Percentiles rank a stretch among this genome's conserved stretches.
These are phyloP conservation scores for Lasiurus cinereus DNA, from an alignment of 2,113 vertebrate species.

Conservation along the genomic window DNA sequence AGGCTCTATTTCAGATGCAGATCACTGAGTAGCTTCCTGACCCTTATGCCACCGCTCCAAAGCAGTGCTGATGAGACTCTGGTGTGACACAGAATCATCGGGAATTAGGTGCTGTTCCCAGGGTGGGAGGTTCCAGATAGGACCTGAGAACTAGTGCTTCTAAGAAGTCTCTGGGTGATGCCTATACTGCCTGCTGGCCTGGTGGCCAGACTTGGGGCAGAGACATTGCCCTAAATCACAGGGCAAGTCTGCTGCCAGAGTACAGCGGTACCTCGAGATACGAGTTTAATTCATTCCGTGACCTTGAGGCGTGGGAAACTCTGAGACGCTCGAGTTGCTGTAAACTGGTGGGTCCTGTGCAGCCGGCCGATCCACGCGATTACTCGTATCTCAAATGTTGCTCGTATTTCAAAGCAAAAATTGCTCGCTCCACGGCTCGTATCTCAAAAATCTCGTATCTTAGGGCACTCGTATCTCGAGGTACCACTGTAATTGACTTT, in stretches of 20 bases:
- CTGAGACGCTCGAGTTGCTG: too few relatives aligned
- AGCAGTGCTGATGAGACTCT: not conserved
- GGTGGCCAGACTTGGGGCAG: not conserved
- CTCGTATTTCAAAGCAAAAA: too few relatives aligned
- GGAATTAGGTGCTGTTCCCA: not conserved
- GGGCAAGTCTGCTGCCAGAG: not conserved
- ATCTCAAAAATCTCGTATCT: too few relatives aligned
- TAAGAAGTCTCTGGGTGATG: not conserved
- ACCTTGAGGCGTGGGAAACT: too few relatives aligned
- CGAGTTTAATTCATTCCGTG: too few relatives aligned
- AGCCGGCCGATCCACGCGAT: too few relatives aligned
- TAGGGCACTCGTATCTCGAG: too few relatives aligned
- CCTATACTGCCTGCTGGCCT: not conserved
- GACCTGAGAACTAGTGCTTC: not conserved
- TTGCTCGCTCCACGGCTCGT: too few relatives aligned
- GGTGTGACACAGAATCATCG: not conserved
- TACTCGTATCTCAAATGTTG: too few relatives aligned
- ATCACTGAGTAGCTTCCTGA: not conserved
- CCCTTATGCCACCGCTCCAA: not conserved
- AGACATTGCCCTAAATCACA: not conserved
- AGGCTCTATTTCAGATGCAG: not conserved
- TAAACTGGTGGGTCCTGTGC: too few relatives aligned
- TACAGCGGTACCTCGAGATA: not conserved
- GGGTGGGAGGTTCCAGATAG: not conserved
- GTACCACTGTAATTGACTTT: not conserved